Percentiles rank a stretch among this genome's conserved stretches.
Conservation (phyloP, 1,140 invertebrate species). For the Eriosoma lanigerum region DNA sequence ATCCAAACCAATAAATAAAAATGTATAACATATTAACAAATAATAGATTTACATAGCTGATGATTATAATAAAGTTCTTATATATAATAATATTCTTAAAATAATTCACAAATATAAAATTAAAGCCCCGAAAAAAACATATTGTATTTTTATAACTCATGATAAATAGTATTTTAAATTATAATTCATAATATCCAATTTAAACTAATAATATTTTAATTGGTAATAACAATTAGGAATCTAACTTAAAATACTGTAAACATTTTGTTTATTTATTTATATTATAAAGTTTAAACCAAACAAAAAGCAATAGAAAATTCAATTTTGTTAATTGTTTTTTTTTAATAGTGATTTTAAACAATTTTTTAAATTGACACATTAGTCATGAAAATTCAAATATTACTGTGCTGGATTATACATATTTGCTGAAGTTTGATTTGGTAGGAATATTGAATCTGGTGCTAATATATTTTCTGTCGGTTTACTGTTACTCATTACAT, state of each 20-base stretch:
- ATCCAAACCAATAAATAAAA: constrained; percentile 28
- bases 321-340: not conserved
- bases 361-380: too few species aligned
- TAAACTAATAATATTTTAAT: not conserved
- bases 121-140: constrained; percentile 2
- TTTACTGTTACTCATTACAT: constrained; percentile 41
- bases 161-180: not conserved
- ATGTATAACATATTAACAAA: constrained; percentile 28
- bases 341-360: too few species aligned
- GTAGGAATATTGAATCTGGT: constrained; percentile 42
- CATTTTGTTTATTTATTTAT: too few species aligned
- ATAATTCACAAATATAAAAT: constrained; percentile 22
- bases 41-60: constrained; percentile 41
- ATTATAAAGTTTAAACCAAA: too few species aligned
- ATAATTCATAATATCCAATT: not conserved
- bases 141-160: not conserved
- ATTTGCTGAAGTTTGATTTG: not conserved
- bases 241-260: constrained; percentile 25
- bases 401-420: constrained; percentile 27
- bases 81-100: not conserved
- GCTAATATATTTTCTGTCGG: constrained; percentile 38
- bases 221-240: constrained; percentile 12
- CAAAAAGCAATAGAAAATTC: not conserved
- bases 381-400: too few species aligned
- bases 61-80: not conserved